These are phyloP conservation scores for Trachelus stipa DNA, from an alignment of 2,888 invertebrate genomes.

Conservation along the genomic window DNA sequence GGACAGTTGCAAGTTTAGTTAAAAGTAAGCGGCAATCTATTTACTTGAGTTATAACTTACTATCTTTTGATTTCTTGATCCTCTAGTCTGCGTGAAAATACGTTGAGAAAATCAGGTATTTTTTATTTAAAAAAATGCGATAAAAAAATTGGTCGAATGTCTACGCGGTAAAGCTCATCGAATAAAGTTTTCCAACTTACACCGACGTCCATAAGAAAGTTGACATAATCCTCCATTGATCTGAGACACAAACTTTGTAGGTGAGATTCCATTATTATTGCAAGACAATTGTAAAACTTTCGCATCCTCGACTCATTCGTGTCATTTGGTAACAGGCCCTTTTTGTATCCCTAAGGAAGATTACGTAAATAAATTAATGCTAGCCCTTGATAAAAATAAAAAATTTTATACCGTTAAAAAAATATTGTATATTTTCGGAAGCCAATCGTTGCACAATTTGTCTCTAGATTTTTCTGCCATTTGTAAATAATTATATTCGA, in stretches of 20 bases:
- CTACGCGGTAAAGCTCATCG: neutral
- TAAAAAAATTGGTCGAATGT: neutral
- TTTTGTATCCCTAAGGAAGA: slow-evolving; percentile 72
- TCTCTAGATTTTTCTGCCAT: slow-evolving; percentile 78
- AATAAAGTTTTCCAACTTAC: slow-evolving; percentile 67
- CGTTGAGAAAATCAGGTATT: neutral
- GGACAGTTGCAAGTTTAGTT: neutral
- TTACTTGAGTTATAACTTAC: slow-evolving; percentile 28
- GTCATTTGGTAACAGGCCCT: slow-evolving; percentile 76
- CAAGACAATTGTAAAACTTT: slow-evolving; percentile 87
- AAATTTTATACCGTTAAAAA: slow-evolving; percentile 70
- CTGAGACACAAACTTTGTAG: slow-evolving; percentile 84
- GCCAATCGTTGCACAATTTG: slow-evolving; percentile 76
- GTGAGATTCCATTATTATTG: slow-evolving; percentile 89
- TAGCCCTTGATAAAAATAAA: neutral
- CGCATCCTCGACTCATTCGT: slow-evolving; percentile 75
- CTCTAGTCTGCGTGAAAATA: slow-evolving; percentile 34
- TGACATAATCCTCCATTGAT: slow-evolving; percentile 82
- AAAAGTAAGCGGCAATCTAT: neutral
- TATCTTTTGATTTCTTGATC: slow-evolving; percentile 31
- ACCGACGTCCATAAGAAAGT: slow-evolving; percentile 81
- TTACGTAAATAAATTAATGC: slow-evolving; percentile 2
- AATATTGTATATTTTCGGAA: slow-evolving; percentile 73
- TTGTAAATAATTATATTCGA: slow-evolving; percentile 69
- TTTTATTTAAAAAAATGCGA: neutral